Conservation (phyloP, 2,113 vertebrate genomes). For the Alouatta palliata region DNA sequence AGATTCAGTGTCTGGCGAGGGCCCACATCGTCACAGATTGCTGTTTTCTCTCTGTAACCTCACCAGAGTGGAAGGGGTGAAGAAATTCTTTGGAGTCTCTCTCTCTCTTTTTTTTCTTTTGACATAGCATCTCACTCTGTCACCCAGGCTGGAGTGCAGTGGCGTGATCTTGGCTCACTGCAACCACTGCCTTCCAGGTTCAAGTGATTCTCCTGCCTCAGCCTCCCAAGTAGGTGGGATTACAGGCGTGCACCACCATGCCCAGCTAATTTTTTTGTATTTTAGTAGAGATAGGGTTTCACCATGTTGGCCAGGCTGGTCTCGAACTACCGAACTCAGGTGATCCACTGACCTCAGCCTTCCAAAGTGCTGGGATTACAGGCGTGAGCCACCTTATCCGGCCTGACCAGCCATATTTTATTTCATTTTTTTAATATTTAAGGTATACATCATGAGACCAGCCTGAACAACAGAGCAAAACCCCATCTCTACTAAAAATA, state of each 20-base stretch:
- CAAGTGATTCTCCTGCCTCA: too few species aligned
- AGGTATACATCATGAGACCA: not conserved
- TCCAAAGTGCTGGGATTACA: not conserved
- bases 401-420: not conserved
- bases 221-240: too few species aligned
- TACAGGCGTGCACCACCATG: too few species aligned
- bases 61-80: not conserved
- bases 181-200: too few species aligned
- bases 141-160: too few species aligned
- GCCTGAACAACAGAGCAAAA: too few species aligned
- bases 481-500: too few species aligned
- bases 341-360: not conserved
- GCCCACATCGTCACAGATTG: not conserved
- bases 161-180: rapidly evolving
- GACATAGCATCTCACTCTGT: too few species aligned
- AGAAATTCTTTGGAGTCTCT: not conserved
- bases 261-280: not conserved
- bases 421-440: not conserved
- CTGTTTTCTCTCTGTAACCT: not conserved
- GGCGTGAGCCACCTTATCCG: too few species aligned
- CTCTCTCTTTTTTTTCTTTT: not conserved
- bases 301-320: not conserved
- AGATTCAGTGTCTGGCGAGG: not conserved
- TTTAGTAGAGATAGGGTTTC: not conserved
- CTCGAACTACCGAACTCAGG: not conserved